Conservation (phyloP, 2,797 vertebrate species). For the Catamblyrhynchus diadema region DNA sequence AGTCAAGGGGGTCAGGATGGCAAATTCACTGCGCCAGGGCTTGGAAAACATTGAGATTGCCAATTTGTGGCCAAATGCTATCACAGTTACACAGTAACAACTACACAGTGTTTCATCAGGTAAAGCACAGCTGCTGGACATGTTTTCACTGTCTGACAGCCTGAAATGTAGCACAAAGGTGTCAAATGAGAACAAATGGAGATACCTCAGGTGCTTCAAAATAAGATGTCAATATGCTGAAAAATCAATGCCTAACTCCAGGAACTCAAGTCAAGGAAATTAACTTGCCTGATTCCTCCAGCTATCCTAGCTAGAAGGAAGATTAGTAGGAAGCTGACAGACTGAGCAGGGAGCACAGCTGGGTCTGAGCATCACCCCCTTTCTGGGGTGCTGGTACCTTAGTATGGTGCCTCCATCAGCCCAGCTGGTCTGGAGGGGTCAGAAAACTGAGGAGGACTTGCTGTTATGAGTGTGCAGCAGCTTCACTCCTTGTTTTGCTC, state of each 20-base stretch:
- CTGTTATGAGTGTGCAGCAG: background rate
- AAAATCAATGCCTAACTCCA: conserved; percentile 20
- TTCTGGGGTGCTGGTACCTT: background rate
- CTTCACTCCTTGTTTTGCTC: background rate
- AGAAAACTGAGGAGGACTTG: background rate
- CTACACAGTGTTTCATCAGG: background rate
- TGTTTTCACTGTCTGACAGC: conserved; percentile 6
- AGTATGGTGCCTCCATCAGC: background rate
- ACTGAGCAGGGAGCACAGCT: background rate
- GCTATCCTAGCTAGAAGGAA: background rate
- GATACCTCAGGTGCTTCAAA: conserved; percentile 26
- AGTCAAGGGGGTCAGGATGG: background rate
- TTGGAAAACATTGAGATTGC: background rate
- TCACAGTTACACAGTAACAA: background rate
- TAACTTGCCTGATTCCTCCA: conserved; percentile 5
- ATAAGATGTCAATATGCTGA: conserved; percentile 25
- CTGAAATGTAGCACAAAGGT: background rate
- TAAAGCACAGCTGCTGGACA: background rate
- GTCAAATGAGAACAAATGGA: conserved; percentile 14
- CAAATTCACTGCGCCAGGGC: background rate
- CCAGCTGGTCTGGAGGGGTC: background rate
- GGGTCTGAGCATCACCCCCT: background rate
- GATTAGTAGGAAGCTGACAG: background rate
- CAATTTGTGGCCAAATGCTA: background rate
- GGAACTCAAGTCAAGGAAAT: background rate